phyloP scores from a whole-genome alignment of 2,888 invertebrate species.

The Aporophyla nigra region DNA sequence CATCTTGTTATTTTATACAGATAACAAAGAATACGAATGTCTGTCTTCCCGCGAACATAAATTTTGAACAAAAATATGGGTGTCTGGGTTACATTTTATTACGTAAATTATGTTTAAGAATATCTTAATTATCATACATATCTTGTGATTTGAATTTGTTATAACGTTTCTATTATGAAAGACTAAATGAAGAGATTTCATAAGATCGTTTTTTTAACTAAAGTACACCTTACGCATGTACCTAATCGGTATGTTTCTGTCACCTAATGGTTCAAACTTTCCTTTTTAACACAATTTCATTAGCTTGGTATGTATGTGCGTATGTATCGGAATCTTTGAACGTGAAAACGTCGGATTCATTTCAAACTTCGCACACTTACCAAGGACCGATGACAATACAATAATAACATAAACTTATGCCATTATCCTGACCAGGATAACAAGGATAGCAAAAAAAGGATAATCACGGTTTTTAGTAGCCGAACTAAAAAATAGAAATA shows the following conservation, averaged over 20 bases:
- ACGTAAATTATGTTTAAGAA: constrained; percentile 3
- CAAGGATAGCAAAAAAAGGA: too few species aligned
- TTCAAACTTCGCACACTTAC: too few species aligned
- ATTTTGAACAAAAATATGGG: constrained; percentile 5
- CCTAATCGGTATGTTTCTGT: too few species aligned
- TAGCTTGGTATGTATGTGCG: too few species aligned
- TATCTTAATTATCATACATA: neutral
- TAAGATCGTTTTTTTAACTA: neutral
- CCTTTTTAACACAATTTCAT: too few species aligned
- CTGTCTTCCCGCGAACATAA: constrained; percentile 5
- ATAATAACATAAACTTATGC: too few species aligned
- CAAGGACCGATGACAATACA: too few species aligned
- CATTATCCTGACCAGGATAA: too few species aligned
- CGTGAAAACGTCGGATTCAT: too few species aligned
- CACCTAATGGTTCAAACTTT: neutral
- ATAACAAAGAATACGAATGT: constrained; percentile 4
- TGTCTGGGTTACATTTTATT: neutral
- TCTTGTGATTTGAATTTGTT: neutral
- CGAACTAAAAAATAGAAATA: too few species aligned
- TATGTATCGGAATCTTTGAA: too few species aligned
- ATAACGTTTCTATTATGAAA: neutral
- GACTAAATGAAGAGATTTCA: neutral
- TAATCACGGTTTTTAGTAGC: too few species aligned
- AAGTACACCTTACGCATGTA: neutral
- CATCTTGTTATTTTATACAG: constrained; percentile 9